These are phyloP conservation scores for Sebastes nivosus DNA, from an alignment of 2,797 vertebrate genomes.

Conservation along the genomic window DNA sequence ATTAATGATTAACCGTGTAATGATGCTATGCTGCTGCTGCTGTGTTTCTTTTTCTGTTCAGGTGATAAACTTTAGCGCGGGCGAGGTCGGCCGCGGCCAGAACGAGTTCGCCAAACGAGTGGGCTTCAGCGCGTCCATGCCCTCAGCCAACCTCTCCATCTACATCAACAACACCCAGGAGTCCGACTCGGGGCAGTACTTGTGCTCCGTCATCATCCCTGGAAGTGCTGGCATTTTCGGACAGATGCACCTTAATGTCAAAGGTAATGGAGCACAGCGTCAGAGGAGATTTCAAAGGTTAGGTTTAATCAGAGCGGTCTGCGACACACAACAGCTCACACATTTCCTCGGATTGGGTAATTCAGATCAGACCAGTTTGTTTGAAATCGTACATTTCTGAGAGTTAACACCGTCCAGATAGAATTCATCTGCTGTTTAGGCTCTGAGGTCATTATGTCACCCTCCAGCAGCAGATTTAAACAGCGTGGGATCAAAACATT, in stretches of 20 bases:
- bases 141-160: constrained; percentile 88
- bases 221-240: constrained; percentile 73
- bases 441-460: constrained; percentile 47
- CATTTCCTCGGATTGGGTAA: background rate
- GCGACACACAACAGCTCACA: background rate
- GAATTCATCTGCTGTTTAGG: constrained; percentile 44
- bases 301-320: constrained; percentile 23
- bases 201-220: constrained; percentile 85
- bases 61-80: constrained; percentile 87
- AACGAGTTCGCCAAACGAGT: constrained; percentile 78
- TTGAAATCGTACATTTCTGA: constrained; percentile 27
- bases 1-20: background rate
- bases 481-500: background rate
- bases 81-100: constrained; percentile 80
- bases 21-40: background rate
- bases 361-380: background rate
- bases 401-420: constrained; percentile 25
- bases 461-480: constrained; percentile 57
- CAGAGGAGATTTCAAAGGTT: constrained; percentile 34
- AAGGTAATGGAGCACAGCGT: constrained; percentile 70
- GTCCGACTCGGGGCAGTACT: constrained; percentile 87
- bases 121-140: constrained; percentile 83
- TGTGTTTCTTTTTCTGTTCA: constrained; percentile 46
- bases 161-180: constrained; percentile 88
- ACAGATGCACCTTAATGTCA: constrained; percentile 81